A percentile compares a stretch with the other conserved stretches of the same genome.
Conservation (phyloP, 1,140 invertebrate genomes). For the Reticulitermes speratus region DNA sequence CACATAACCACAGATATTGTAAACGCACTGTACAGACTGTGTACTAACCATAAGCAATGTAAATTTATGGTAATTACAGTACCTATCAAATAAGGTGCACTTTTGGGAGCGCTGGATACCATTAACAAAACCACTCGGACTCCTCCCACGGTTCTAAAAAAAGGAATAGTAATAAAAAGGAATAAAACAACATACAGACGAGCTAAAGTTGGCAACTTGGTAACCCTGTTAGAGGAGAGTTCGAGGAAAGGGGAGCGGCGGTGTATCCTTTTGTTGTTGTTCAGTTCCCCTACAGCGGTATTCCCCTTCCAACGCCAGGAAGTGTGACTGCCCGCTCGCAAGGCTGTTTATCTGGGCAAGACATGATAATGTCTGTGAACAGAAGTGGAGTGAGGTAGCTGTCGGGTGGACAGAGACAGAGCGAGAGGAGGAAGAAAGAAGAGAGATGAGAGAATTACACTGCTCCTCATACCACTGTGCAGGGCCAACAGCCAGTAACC, state of each 20-base stretch:
- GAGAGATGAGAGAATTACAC: background rate
- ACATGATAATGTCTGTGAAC: background rate
- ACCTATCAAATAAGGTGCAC: background rate
- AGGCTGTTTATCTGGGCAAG: slow-evolving; percentile 2
- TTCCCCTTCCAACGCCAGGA: background rate
- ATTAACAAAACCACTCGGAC: background rate
- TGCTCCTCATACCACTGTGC: background rate
- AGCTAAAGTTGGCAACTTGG: background rate
- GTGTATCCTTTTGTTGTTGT: background rate
- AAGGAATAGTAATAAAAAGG: background rate
- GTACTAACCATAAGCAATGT: background rate
- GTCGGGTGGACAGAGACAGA: background rate
- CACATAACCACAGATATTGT: too few species aligned
- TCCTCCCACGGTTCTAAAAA: background rate
- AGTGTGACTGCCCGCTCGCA: slow-evolving; percentile 10
- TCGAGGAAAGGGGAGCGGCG: background rate
- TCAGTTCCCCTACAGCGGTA: background rate
- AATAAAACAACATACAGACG: background rate
- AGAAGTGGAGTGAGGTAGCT: background rate
- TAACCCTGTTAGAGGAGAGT: slow-evolving; percentile 8
- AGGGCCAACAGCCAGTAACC: slow-evolving; percentile 10
- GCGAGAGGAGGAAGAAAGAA: background rate
- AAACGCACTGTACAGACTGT: background rate
- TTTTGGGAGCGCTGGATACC: background rate
- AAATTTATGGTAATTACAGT: slow-evolving; percentile 5